A percentile compares a stretch with the other conserved stretches of the same genome.
phyloP scores from a whole-genome alignment of 2,797 vertebrate genomes.

The Sebastes vulpes region DNA sequence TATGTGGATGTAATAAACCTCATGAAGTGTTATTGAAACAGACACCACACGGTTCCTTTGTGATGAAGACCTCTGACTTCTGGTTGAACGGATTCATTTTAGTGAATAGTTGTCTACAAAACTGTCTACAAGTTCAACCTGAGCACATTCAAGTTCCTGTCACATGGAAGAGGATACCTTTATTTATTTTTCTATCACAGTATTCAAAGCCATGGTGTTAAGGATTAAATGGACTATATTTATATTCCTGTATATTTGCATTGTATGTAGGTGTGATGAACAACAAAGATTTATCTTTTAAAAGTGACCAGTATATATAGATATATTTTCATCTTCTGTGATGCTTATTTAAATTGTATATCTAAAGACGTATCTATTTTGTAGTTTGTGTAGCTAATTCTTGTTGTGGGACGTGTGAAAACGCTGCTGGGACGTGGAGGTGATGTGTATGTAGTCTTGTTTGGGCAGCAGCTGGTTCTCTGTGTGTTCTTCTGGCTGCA shows the following conservation, averaged over 20 bases:
- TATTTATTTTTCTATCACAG: slow-evolving; percentile 71
- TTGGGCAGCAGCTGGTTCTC: background rate
- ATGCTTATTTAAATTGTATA: slow-evolving; percentile 85
- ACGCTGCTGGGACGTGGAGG: slow-evolving; percentile 10
- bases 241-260: slow-evolving; percentile 90
- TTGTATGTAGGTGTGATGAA: slow-evolving; percentile 86
- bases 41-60: background rate
- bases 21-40: background rate
- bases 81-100: background rate
- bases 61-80: background rate
- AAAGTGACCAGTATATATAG: slow-evolving; percentile 81
- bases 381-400: slow-evolving; percentile 49
- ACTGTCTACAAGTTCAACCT: slow-evolving; percentile 7
- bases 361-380: slow-evolving; percentile 83
- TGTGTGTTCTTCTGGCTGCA: background rate
- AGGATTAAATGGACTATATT: slow-evolving; percentile 78
- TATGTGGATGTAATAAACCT: background rate
- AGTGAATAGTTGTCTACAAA: slow-evolving; percentile 4
- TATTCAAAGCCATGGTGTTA: slow-evolving; percentile 64
- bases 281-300: slow-evolving; percentile 80
- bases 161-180: slow-evolving; percentile 43
- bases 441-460: background rate
- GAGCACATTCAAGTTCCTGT: slow-evolving; percentile 44
- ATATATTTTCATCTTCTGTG: slow-evolving; percentile 85
- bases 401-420: slow-evolving; percentile 28